A percentile compares a stretch with the other conserved stretches of the same genome.
phyloP scores from a whole-genome alignment of 2,113 vertebrate genomes.

The Colossoma macropomum region DNA sequence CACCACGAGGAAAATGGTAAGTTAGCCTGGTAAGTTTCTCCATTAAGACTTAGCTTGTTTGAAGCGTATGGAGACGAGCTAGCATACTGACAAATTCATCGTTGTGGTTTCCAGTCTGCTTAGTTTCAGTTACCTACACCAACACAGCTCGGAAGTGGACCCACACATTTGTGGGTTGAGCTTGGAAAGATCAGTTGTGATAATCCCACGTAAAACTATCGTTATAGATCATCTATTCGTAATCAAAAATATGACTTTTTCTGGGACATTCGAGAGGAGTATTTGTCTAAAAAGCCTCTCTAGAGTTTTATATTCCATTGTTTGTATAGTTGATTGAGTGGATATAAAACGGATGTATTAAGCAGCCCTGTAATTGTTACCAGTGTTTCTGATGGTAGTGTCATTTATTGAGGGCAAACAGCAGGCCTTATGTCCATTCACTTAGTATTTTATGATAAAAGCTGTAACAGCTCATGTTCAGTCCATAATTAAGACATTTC shows the following conservation, averaged over 20 bases:
- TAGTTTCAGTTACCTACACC: no score
- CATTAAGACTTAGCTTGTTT: no score
- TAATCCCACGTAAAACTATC: no score
- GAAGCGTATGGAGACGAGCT: no score
- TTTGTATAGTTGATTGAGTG: neutral
- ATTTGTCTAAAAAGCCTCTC: neutral
- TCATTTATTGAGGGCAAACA: neutral
- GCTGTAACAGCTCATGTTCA: slow-evolving; percentile 20
- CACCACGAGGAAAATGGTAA: no score
- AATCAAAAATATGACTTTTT: neutral
- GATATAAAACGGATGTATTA: neutral
- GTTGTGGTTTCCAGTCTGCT: no score
- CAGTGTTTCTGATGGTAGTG: neutral
- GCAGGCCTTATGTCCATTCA: neutral
- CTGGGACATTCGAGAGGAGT: no score
- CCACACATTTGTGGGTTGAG: no score
- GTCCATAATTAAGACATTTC: slow-evolving; percentile 50
- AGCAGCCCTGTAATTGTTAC: neutral
- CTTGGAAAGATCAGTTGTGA: no score
- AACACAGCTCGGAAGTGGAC: no score
- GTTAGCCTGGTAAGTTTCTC: no score
- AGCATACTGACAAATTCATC: no score
- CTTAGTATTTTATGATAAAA: slow-evolving; percentile 11
- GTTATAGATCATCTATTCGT: neutral
- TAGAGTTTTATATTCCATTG: neutral